A percentile compares a stretch with the other conserved stretches of the same genome.
These are phyloP conservation scores for Natrix natrix DNA, from an alignment of 2,797 vertebrate genomes.

Conservation along the genomic window DNA sequence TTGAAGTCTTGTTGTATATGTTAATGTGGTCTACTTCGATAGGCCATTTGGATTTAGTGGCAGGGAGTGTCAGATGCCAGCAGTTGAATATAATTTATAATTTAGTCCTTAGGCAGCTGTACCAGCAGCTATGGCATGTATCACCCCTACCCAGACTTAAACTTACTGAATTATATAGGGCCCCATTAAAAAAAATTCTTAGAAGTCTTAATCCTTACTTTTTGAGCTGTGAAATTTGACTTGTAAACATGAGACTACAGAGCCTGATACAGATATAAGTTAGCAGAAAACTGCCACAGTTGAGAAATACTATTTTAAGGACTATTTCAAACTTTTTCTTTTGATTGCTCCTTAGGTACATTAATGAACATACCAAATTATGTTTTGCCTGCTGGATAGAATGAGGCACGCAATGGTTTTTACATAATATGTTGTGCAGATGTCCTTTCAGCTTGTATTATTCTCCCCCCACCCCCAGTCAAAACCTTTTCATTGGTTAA, in stretches of 20 bases:
- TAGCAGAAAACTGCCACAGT: conserved; percentile 5
- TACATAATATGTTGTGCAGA: conserved; percentile 14
- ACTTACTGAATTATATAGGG: neutral
- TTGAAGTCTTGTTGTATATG: neutral
- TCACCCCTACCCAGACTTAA: neutral
- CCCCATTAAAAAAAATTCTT: neutral
- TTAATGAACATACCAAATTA: conserved; percentile 35
- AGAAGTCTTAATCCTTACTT: neutral
- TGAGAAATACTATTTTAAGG: neutral
- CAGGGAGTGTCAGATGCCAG: neutral
- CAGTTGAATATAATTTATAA: neutral
- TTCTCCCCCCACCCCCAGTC: conserved; percentile 3
- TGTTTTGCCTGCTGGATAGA: conserved; percentile 6
- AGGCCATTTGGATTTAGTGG: neutral
- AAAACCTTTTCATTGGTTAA: conserved; percentile 47
- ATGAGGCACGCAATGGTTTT: neutral
- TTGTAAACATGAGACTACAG: neutral
- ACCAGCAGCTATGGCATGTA: neutral
- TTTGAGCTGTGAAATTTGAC: neutral
- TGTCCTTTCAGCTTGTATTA: conserved; percentile 32
- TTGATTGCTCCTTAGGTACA: neutral
- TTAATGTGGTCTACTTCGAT: neutral
- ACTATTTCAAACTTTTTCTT: conserved; percentile 21
- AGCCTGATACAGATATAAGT: fast-evolving
- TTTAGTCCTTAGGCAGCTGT: neutral